phyloP scores from a whole-genome alignment of 2,113 vertebrate species.

The Myodes glareolus region DNA sequence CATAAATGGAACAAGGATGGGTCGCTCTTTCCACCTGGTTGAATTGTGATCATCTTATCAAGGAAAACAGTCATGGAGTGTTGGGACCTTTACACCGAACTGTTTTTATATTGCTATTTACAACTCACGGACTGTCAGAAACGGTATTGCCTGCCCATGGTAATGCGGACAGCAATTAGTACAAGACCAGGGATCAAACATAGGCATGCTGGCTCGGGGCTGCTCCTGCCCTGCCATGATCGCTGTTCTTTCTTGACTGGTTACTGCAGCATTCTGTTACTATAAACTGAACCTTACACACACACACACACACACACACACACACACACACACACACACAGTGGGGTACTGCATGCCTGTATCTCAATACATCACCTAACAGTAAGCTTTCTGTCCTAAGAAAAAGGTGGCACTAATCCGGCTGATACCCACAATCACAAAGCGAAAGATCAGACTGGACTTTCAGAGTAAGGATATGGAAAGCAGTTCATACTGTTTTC shows the following conservation, averaged over 20 bases:
- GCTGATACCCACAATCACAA: constrained; percentile 46
- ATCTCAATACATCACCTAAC: constrained; percentile 47
- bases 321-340: not conserved
- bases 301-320: not conserved
- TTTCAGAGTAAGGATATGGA: constrained; percentile 39
- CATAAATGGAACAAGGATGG: not conserved
- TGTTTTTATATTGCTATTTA: not conserved
- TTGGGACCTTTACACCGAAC: not conserved
- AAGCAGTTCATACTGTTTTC: not conserved
- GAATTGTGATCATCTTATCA: not conserved
- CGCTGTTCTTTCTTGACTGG: not conserved
- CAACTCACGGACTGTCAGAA: not conserved
- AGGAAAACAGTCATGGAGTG: not conserved
- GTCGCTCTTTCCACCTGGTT: not conserved
- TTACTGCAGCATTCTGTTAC: constrained; percentile 19
- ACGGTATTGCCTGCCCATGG: not conserved
- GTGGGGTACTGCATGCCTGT: not conserved
- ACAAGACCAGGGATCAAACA: not conserved
- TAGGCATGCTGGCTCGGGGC: not conserved
- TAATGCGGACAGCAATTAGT: not conserved
- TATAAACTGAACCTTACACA: constrained; percentile 41
- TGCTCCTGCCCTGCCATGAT: not conserved
- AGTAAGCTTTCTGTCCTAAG: not conserved
- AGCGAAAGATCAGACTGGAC: constrained; percentile 50
- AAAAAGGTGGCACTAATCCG: constrained; percentile 41